Evolutionary conservation across 2,888 invertebrate genomes (phyloP), one percentile per base, ranked within the genome.

Genomic region (Calliphora vomitoria): DNA sequence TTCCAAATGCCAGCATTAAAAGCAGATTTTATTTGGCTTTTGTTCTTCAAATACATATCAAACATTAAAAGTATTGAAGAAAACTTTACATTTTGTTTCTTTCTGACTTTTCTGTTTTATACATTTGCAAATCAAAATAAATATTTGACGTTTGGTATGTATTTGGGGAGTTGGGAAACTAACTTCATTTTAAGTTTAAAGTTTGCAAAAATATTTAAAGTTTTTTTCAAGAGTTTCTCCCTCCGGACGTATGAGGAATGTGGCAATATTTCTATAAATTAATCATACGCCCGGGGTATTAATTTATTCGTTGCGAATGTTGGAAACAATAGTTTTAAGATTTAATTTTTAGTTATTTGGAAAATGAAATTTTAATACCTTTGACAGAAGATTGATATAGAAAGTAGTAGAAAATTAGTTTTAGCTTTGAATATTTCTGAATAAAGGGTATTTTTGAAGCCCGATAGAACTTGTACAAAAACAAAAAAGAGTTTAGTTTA

Each of bases 211-310:
- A 20, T 38, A n/a, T 62, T 75, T 20, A 20, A 72, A 58, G 6
- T 53, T 74, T 31, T 10, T 38, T 0, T 1, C 6, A 20, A 60
- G n/a, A 69, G 35, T 15, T 53, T 53, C 6, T 47, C 20, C 4
- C 13, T 13, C 1, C n/a, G n/a, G 50, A 25, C 71, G 38, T 50
- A 71, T 62, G 62, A 71, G 71, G 71, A 80, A 80, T 80, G n/a
- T 58, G 4, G 6, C 35, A 62, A 38, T 13, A 25, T 80, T 62
- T n/a, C 8, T 31, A 25, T 20, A 62, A 72, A 81, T 71, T n/a
- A 62, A 50, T 62, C 41, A 72, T 81, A 72, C 62, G 71, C 18
- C 62, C 4, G 47, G 18, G 44, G 15, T 44, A 13, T 44, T 44
- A 44, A 44, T 0, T 13, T 44, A 44, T 44, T 44, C 11, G 10